Percentiles rank a stretch among this genome's conserved stretches.
These are phyloP conservation scores for Euclidia mi DNA, from an alignment of 2,888 invertebrate species.

Conservation along the genomic window DNA sequence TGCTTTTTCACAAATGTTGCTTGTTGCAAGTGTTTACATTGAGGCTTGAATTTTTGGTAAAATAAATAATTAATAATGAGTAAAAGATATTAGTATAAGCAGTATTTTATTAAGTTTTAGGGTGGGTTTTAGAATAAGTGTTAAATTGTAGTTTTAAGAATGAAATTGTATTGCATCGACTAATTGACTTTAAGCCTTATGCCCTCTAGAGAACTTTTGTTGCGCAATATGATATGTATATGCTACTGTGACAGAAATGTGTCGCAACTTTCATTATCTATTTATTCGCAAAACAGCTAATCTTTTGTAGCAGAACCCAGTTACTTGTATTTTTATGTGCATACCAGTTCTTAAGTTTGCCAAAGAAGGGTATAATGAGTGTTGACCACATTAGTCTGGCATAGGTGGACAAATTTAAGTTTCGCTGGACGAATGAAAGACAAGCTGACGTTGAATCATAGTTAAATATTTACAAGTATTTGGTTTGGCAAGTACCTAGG, in stretches of 20 bases:
- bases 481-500: no score
- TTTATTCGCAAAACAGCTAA: no score
- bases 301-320: no score
- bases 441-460: no score
- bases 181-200: constrained; percentile 39
- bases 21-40: constrained; percentile 62
- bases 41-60: constrained; percentile 64
- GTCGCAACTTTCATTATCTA: no score
- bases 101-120: constrained; percentile 64
- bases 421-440: no score
- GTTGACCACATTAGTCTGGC: no score
- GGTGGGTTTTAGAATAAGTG: constrained; percentile 76
- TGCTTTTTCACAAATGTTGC: constrained; percentile 59
- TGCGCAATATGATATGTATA: not conserved
- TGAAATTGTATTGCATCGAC: constrained; percentile 52
- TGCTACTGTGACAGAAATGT: not conserved
- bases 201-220: constrained; percentile 14
- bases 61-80: constrained; percentile 44
- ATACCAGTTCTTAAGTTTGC: no score
- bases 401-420: no score
- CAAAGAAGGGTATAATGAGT: no score
- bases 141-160: constrained; percentile 71
- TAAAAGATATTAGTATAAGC: constrained; percentile 58
- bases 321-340: no score
- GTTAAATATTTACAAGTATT: no score